Percentiles rank a stretch among this genome's conserved stretches.
Conservation (phyloP, 2,797 vertebrate genomes). For the Limosa lapponica region DNA sequence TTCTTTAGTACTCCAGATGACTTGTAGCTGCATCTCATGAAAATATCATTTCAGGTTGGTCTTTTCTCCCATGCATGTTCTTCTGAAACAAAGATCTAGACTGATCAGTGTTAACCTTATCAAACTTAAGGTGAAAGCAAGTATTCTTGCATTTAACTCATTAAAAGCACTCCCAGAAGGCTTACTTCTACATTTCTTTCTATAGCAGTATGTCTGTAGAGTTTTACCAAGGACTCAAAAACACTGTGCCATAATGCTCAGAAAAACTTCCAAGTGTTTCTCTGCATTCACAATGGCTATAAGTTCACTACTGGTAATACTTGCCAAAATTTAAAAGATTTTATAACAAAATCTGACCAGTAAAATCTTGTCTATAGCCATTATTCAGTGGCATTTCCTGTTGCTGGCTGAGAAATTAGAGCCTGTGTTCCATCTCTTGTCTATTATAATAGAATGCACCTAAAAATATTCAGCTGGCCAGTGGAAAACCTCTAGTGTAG, state of each 20-base stretch:
- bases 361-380: slow-evolving; percentile 77
- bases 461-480: slow-evolving; percentile 48
- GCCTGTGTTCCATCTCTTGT: slow-evolving; percentile 64
- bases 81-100: slow-evolving; percentile 43
- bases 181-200: slow-evolving; percentile 25
- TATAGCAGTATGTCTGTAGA: slow-evolving; percentile 61
- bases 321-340: slow-evolving; percentile 75
- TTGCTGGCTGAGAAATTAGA: slow-evolving; percentile 75
- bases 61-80: neutral
- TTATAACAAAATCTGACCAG: slow-evolving; percentile 73
- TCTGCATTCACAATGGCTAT: slow-evolving; percentile 54
- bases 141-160: slow-evolving; percentile 34
- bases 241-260: slow-evolving; percentile 45
- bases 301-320: slow-evolving; percentile 51
- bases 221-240: slow-evolving; percentile 49
- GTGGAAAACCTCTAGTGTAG: slow-evolving; percentile 76
- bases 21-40: slow-evolving; percentile 67
- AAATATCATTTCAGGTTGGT: neutral
- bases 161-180: slow-evolving; percentile 72
- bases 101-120: slow-evolving; percentile 38
- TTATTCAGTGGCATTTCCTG: slow-evolving; percentile 76
- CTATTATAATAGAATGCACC: slow-evolving; percentile 66
- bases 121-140: slow-evolving; percentile 43
- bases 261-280: slow-evolving; percentile 63
- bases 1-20: slow-evolving; percentile 62